Percentiles rank a stretch among this genome's conserved stretches.
Conservation (phyloP, 2,113 vertebrate genomes). For the Naja naja region DNA sequence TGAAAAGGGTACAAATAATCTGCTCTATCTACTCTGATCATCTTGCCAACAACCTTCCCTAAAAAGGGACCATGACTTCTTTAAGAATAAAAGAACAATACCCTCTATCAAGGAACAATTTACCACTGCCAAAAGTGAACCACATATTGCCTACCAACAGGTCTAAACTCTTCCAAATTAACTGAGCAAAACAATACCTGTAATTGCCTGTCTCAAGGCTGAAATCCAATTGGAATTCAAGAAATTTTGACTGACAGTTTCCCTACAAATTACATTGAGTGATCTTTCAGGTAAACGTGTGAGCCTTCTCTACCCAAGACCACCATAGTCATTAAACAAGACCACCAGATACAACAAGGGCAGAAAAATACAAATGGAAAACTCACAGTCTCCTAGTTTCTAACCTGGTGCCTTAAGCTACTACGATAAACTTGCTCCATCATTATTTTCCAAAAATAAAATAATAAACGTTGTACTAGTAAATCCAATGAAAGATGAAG, state of each 20-base stretch:
- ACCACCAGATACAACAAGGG: not conserved
- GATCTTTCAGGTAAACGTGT: not conserved
- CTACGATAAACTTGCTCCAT: not conserved
- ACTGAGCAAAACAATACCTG: not conserved
- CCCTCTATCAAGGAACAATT: not conserved
- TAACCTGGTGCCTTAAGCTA: not conserved
- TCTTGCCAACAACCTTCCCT: not conserved
- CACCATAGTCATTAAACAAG: not conserved
- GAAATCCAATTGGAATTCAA: not conserved
- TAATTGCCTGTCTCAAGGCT: not conserved
- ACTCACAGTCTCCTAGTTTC: not conserved
- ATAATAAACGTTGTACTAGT: not conserved
- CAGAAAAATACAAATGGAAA: not conserved
- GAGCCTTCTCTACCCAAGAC: not conserved
- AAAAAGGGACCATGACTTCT: not conserved
- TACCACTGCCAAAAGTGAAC: not conserved
- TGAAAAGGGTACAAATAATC: not conserved
- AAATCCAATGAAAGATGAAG: conserved; percentile 8
- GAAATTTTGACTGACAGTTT: not conserved
- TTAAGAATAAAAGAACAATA: not conserved
- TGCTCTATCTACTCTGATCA: not conserved
- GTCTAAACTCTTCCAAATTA: not conserved
- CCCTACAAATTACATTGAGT: not conserved
- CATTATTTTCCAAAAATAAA: conserved; percentile 41
- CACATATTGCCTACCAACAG: not conserved